Evolutionary conservation across 2,797 vertebrate species (phyloP).

Genomic region (Silurus aristotelis): DNA sequence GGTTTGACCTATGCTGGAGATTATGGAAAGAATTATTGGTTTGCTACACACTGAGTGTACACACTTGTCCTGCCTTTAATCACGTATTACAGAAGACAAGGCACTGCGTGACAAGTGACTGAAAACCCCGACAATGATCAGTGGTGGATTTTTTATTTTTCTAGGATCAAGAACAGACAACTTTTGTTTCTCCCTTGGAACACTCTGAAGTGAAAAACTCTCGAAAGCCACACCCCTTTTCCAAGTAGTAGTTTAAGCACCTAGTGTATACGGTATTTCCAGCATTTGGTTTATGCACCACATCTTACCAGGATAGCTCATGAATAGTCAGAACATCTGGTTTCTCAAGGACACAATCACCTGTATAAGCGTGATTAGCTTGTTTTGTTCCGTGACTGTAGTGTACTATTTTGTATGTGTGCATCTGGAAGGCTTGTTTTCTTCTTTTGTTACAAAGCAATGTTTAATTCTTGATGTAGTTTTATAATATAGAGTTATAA

Average conservation of each 20-base stretch:
- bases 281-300: background rate
- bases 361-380: background rate
- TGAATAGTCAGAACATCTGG: background rate
- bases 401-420: background rate
- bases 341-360: background rate
- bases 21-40: slow-evolving; percentile 9
- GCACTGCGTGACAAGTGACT: background rate
- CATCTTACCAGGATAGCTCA: background rate
- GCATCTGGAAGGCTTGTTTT: background rate
- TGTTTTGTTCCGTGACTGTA: background rate
- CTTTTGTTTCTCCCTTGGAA: background rate
- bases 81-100: background rate
- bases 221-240: background rate
- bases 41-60: background rate
- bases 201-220: background rate
- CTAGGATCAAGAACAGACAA: background rate
- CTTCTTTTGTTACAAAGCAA: background rate
- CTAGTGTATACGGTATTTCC: background rate
- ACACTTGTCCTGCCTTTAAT: background rate
- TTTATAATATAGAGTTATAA: background rate
- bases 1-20: background rate
- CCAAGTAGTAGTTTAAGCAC: background rate
- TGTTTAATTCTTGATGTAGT: background rate
- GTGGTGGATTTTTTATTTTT: background rate
- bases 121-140: background rate